Conservation (phyloP, 2,888 invertebrate genomes). For the Calameuta pallipes region DNA sequence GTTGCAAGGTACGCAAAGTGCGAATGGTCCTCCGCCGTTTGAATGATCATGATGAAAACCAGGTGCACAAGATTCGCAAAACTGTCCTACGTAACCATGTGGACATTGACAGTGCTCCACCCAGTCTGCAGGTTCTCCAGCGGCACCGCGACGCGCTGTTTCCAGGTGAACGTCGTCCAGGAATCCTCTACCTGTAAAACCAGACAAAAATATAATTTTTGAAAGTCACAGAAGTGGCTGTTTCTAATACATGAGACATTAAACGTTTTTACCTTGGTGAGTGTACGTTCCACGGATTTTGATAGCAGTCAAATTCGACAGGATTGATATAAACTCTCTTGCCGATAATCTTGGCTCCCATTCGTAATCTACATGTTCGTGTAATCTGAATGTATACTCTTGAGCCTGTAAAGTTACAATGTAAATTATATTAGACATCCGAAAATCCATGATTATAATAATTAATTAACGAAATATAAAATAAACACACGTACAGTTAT, state of each 20-base stretch:
- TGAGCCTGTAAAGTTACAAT: slow-evolving; percentile 69
- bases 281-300: slow-evolving; percentile 94
- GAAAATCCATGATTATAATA: slow-evolving; percentile 15
- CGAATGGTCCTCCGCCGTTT: slow-evolving; percentile 93
- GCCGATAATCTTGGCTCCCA: slow-evolving; percentile 94
- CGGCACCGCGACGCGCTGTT: slow-evolving; percentile 86
- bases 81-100: slow-evolving; percentile 87
- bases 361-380: slow-evolving; percentile 91
- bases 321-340: slow-evolving; percentile 89
- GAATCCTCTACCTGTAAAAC: slow-evolving; percentile 77
- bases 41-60: slow-evolving; percentile 94
- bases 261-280: slow-evolving; percentile 71
- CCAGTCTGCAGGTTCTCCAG: slow-evolving; percentile 87
- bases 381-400: slow-evolving; percentile 86
- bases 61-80: slow-evolving; percentile 96
- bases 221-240: neutral
- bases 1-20: slow-evolving; percentile 94
- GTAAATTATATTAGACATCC: neutral
- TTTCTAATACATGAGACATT: neutral
- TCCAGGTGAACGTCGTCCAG: slow-evolving; percentile 90
- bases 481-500: neutral
- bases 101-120: slow-evolving; percentile 95
- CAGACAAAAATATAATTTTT: neutral
- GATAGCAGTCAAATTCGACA: slow-evolving; percentile 93
- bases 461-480: slow-evolving; percentile 3